Conservation (phyloP, 2,113 vertebrate species). For the Danionella cerebrum region DNA sequence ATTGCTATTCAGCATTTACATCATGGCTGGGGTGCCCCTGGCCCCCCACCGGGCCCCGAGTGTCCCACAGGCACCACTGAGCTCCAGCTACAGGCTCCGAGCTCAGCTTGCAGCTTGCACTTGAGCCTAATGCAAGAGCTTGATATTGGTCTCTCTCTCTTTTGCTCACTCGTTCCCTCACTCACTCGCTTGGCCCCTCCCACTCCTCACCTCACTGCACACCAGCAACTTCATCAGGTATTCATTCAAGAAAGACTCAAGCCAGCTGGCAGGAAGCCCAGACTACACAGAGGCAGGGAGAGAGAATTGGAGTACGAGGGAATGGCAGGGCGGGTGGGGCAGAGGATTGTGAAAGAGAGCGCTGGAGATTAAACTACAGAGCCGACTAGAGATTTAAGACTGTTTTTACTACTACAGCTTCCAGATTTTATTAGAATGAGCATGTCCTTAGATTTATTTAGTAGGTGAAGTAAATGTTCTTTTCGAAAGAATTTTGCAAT, state of each 20-base stretch:
- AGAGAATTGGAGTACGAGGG: slow-evolving; percentile 36
- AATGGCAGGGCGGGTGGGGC: background rate
- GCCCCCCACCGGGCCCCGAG: slow-evolving; percentile 42
- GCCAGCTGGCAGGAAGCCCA: slow-evolving; percentile 66
- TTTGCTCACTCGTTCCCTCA: slow-evolving; percentile 31
- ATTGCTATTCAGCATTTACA: background rate
- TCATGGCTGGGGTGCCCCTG: background rate
- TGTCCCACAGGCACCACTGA: slow-evolving; percentile 34
- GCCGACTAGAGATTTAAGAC: background rate
- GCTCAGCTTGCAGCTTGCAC: slow-evolving; percentile 44
- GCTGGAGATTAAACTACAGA: slow-evolving; percentile 11
- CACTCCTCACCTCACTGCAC: slow-evolving; percentile 53
- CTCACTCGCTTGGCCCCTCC: slow-evolving; percentile 51
- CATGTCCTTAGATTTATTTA: no score
- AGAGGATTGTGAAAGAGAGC: background rate
- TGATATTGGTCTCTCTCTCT: slow-evolving; percentile 39
- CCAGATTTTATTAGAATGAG: no score
- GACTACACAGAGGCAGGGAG: slow-evolving; percentile 41
- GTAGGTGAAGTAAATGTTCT: no score
- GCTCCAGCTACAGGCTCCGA: slow-evolving; percentile 28
- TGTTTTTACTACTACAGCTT: background rate
- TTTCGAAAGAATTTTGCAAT: no score
- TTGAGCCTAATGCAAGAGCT: slow-evolving; percentile 50
- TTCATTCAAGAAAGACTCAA: slow-evolving; percentile 80
- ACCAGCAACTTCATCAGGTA: slow-evolving; percentile 83